A percentile compares a stretch with the other conserved stretches of the same genome.
Evolutionary conservation across 2,113 vertebrate species (phyloP).

Genomic region (Origma solitaria): DNA sequence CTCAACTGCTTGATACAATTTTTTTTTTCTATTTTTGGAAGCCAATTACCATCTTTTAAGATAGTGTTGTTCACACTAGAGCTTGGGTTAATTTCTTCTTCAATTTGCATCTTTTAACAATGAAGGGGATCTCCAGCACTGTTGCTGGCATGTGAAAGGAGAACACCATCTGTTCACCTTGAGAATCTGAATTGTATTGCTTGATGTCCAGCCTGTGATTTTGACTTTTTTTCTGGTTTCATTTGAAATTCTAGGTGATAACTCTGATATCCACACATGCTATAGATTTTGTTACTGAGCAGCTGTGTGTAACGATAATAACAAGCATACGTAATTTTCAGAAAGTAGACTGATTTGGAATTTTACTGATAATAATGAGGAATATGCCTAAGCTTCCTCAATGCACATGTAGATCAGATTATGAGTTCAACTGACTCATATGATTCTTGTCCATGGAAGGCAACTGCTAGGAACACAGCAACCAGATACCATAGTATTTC

Average conservation of each 20-base stretch:
- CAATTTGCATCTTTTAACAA: neutral
- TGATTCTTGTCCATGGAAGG: neutral
- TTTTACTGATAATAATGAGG: neutral
- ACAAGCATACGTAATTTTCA: neutral
- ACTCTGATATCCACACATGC: neutral
- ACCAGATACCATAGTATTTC: neutral
- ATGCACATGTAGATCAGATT: neutral
- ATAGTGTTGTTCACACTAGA: neutral
- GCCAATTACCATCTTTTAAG: neutral
- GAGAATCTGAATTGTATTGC: neutral
- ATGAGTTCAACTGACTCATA: neutral
- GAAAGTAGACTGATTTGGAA: neutral
- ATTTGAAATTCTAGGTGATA: neutral
- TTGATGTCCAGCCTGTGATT: neutral
- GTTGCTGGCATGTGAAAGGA: neutral
- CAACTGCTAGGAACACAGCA: neutral
- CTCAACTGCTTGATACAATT: neutral
- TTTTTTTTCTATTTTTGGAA: neutral
- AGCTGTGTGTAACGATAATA: neutral
- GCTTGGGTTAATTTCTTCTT: slow-evolving; percentile 11
- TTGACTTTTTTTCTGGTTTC: neutral
- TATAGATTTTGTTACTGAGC: neutral
- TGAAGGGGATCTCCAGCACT: neutral
- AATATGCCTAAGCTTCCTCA: neutral
- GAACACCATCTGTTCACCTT: neutral